Base-by-base conservation (phyloP, 2,113 vertebrate genomes). In the Antidorcas marsupialis region DNA sequence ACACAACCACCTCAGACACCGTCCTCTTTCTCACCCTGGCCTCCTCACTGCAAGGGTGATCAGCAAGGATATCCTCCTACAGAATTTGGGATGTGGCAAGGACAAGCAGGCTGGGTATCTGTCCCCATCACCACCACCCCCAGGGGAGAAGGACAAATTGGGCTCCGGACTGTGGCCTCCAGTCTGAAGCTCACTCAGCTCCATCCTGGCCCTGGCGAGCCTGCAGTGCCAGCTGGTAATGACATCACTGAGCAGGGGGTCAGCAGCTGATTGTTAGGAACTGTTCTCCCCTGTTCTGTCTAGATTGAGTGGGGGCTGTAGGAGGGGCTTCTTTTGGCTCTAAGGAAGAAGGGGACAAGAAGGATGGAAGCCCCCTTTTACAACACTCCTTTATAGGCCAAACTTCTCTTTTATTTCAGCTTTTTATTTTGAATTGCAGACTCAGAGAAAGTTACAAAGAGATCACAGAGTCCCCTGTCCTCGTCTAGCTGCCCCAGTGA, bases 1-100 rank as follows among this genome's bases (percentile, higher is more conserved):
- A 13, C 3, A 17, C 9, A 12, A 12, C 27, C 25, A 16, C 8
- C 8, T 3, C 9, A 8, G 57, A 28, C 15, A 19, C 78, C 0
- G 3, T 45, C 59, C 28, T 81, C 50, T 71, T 87, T 27, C 2
- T 12, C 47, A 6, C 33, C 45, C 64, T 25, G 47, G n/a, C 55
- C 27, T 67, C 47, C 67, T 55, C n/a, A 23, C 53, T 12, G 10
- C 55, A 7, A 45, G 30, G 28, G 14, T 52, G 53, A 39, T 4
- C 14, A 11, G 39, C 55, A 15, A 47, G 19, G 55, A 21, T 36
- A 9, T 14, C 23, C 76, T 60, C 19, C 19, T 78, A 53, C 8
- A 4, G 33, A 53, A 59, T 9, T 1, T 67, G 83, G n/a, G 74
- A 15, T 28, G 67, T 45, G 53, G 55, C 25, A 50, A 53, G 55